Evolutionary conservation across 1,140 invertebrate genomes (phyloP).

Genomic region (Rhysida immarginata): DNA sequence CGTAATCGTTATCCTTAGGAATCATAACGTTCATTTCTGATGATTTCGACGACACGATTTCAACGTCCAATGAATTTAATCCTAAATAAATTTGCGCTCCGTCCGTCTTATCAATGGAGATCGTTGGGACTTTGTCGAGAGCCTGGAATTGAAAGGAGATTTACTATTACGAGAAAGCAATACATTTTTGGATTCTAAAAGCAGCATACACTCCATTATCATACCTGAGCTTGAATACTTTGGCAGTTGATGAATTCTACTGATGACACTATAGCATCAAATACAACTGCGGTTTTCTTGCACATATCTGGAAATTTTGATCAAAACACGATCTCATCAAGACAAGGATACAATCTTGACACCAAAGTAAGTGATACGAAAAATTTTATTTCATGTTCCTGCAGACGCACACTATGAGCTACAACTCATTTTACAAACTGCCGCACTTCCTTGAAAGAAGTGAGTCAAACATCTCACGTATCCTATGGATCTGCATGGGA

Average conservation of each 20-base stretch:
- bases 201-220: no score
- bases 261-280: conserved; percentile 86
- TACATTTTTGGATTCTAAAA: no score
- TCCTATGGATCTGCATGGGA: no score
- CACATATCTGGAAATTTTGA: conserved; percentile 77
- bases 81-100: conserved; percentile 95
- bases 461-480: no score
- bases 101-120: conserved; percentile 97
- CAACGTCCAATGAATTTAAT: conserved; percentile 66
- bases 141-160: conserved; percentile 45
- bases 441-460: no score
- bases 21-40: conserved; percentile 97
- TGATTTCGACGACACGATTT: conserved; percentile 84
- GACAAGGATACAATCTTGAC: no score
- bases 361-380: no score
- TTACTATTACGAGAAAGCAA: no score
- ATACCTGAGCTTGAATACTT: conserved; percentile 90
- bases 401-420: no score
- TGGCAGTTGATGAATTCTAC: conserved; percentile 98
- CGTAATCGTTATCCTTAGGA: conserved; percentile 85
- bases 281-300: conserved; percentile 88
- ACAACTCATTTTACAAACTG: no score
- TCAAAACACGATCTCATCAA: no score
- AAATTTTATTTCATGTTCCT: no score
- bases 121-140: conserved; percentile 82